A percentile compares a stretch with the other conserved stretches of the same genome.
phyloP scores from a whole-genome alignment of 1,140 invertebrate species.

The Batillaria attramentaria region DNA sequence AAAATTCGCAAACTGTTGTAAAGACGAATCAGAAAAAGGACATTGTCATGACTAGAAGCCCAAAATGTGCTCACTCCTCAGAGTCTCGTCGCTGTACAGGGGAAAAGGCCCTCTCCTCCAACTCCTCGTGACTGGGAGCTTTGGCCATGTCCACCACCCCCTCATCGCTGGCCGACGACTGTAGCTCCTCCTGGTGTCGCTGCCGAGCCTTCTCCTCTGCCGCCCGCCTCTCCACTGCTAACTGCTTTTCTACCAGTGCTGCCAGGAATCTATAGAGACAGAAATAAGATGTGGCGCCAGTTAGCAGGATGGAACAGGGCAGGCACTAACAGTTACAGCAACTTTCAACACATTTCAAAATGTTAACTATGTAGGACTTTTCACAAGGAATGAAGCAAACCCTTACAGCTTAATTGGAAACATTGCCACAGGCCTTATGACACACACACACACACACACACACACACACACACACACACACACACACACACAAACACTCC shows the following conservation, averaged over 20 bases:
- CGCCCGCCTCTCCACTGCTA: neutral
- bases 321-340: neutral
- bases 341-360: no score
- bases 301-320: neutral
- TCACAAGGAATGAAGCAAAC: no score
- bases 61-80: slow-evolving; percentile 71
- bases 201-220: slow-evolving; percentile 33
- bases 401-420: neutral
- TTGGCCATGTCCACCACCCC: slow-evolving; percentile 73
- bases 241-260: neutral
- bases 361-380: no score
- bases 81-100: slow-evolving; percentile 60
- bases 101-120: slow-evolving; percentile 66
- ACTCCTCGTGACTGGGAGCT: slow-evolving; percentile 77
- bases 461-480: neutral
- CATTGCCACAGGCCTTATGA: no score
- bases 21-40: neutral
- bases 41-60: no score
- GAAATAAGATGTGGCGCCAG: neutral
- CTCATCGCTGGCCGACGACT: slow-evolving; percentile 72
- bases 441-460: no score
- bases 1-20: neutral
- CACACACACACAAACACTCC: neutral
- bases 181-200: slow-evolving; percentile 55
- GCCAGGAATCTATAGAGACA: slow-evolving; percentile 2